phyloP scores from a whole-genome alignment of 1,140 invertebrate species.

The Drosophila malerkotliana region DNA sequence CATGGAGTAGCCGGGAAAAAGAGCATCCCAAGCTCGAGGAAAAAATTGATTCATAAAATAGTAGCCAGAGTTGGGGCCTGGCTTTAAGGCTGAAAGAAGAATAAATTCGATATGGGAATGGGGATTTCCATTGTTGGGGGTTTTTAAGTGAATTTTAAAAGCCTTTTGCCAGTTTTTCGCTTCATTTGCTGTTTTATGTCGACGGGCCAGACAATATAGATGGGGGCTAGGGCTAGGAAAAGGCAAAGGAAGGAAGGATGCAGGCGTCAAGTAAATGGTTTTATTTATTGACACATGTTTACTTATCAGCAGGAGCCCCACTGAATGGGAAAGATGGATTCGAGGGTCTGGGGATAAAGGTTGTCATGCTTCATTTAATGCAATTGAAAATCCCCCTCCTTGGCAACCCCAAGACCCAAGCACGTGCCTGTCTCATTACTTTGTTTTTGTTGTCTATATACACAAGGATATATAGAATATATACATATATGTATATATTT shows the following conservation, averaged over 20 bases:
- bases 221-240: neutral
- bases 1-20: slow-evolving; percentile 16
- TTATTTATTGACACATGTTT: slow-evolving; percentile 82
- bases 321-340: slow-evolving; percentile 6
- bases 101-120: slow-evolving; percentile 56
- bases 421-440: slow-evolving; percentile 47
- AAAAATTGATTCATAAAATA: slow-evolving; percentile 76
- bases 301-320: slow-evolving; percentile 48
- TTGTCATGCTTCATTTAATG: slow-evolving; percentile 76
- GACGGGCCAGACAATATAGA: slow-evolving; percentile 40
- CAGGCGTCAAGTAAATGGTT: slow-evolving; percentile 67
- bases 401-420: slow-evolving; percentile 10
- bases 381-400: slow-evolving; percentile 43
- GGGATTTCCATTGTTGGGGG: slow-evolving; percentile 69
- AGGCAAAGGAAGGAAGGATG: slow-evolving; percentile 6
- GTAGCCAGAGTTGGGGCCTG: slow-evolving; percentile 14
- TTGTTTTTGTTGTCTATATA: neutral
- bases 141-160: slow-evolving; percentile 82
- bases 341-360: slow-evolving; percentile 34
- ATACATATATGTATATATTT: neutral
- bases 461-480: neutral
- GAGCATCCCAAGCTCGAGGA: neutral
- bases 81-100: slow-evolving; percentile 19
- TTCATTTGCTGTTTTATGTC: slow-evolving; percentile 77
- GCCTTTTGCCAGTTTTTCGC: slow-evolving; percentile 78